Evolutionary conservation across 2,113 vertebrate genomes (phyloP), one percentile per base, ranked within the genome.

Genomic region (Menidia beryllina): DNA sequence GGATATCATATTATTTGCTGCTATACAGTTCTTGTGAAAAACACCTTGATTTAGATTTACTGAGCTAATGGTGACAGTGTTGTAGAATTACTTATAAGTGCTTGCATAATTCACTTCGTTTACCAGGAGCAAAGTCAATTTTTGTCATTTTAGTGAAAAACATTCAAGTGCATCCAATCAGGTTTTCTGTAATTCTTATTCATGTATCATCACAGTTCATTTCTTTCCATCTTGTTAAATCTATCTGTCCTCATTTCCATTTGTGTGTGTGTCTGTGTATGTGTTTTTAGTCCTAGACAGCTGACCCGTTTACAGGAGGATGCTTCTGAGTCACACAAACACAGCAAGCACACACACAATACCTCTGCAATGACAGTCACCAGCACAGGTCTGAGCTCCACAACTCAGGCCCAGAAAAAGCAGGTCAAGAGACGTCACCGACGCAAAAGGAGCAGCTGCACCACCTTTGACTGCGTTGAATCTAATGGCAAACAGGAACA

Each of bases 241-340:
- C 47, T 65, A 26, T 57, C 43, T 66, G 30, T 69, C 45, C 64
- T 51, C 79, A 36, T 84, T 6, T 63, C 34, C 85, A 63, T 89
- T 21, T 74, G 73, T 82, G 54, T 63, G 54, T 71, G 93, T 96
- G 93, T 79, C 39, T 73, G 51, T 79, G 93, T 95, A 92, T 73
- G 92, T 91, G 56, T 82, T 68, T 62, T 75, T 86, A 98, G 96
- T 91, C 89, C 94, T 91, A 66, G 89, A 81, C 67, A 85, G 56
- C 93, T 95, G 85, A 89, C 93, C 91, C 92, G 81, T 68, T 88
- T 96, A 87, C 93, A 94, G 82, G 94, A 95, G 92, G 93, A 95
- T 85, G 89, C 82, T n/a, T 87, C 92, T 93, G 92, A 94, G 59
- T 55, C 52, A 0, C 63, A 24, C 82, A 84, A 74, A 78, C 86